Conservation (phyloP, 2,888 invertebrate genomes). For the Megaustenia siamemsis region DNA sequence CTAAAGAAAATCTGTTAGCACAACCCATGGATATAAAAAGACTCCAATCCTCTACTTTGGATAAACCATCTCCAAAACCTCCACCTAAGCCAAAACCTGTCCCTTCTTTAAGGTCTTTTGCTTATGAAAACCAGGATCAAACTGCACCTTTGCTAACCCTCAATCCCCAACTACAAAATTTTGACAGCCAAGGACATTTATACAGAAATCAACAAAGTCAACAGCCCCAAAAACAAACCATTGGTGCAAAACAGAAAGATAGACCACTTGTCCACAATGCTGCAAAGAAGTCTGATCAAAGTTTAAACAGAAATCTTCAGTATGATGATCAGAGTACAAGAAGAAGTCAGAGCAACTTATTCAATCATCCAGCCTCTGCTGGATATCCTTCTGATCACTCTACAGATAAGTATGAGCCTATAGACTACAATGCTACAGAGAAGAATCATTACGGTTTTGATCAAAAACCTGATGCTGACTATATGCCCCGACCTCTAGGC, state of each 20-base stretch:
- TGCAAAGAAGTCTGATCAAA: constrained; percentile 8
- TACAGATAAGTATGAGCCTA: constrained; percentile 48
- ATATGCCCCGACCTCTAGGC: constrained; percentile 47
- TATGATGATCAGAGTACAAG: neutral
- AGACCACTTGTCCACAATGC: neutral
- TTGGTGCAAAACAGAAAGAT: constrained; percentile 10
- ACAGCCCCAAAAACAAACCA: constrained; percentile 6
- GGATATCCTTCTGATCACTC: constrained; percentile 24
- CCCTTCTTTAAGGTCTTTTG: constrained; percentile 39
- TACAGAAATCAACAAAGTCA: constrained; percentile 35
- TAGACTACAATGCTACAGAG: constrained; percentile 35
- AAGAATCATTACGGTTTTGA: constrained; percentile 7
- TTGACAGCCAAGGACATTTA: constrained; percentile 16
- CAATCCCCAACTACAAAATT: constrained; percentile 31
- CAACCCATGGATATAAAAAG: constrained; percentile 44
- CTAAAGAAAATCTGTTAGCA: constrained; percentile 47
- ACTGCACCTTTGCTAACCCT: constrained; percentile 46
- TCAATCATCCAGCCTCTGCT: constrained; percentile 29
- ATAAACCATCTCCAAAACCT: constrained; percentile 55
- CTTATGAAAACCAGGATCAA: neutral
- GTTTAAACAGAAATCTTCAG: constrained; percentile 14
- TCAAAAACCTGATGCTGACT: constrained; percentile 48
- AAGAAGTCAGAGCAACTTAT: neutral
- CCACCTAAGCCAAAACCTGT: constrained; percentile 63
- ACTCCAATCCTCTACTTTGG: constrained; percentile 45